Percentiles rank a stretch among this genome's conserved stretches.
Evolutionary conservation across 2,797 vertebrate species (phyloP).

Genomic region (Tarsius wallacei): DNA sequence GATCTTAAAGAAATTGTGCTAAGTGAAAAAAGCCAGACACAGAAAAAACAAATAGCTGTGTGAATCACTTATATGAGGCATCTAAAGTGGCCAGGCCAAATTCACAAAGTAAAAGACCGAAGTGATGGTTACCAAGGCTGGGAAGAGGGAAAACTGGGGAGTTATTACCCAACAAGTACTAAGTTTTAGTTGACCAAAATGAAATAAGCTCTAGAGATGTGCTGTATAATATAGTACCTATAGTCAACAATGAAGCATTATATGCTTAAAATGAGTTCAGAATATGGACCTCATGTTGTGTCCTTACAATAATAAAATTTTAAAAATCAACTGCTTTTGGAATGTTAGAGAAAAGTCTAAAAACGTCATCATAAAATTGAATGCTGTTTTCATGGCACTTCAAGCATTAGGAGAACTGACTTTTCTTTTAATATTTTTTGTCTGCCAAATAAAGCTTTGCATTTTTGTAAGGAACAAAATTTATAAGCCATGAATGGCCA

Average conservation of each 20-base stretch:
- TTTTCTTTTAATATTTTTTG: slow-evolving; percentile 24
- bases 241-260: neutral
- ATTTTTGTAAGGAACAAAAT: neutral
- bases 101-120: neutral
- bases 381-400: neutral
- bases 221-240: neutral
- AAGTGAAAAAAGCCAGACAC: neutral
- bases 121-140: neutral
- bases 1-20: neutral
- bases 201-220: neutral
- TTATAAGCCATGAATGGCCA: neutral
- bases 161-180: neutral
- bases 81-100: neutral
- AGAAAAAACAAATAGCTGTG: neutral
- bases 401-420: neutral
- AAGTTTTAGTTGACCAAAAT: neutral
- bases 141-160: neutral
- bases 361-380: neutral
- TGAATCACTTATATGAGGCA: neutral
- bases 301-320: neutral
- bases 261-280: neutral
- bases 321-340: neutral
- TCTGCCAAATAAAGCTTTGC: neutral
- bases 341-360: neutral
- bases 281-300: neutral